Evolutionary conservation across 2,113 vertebrate species (phyloP), one percentile per base, ranked within the genome.

Genomic region (Rallus limicola): DNA sequence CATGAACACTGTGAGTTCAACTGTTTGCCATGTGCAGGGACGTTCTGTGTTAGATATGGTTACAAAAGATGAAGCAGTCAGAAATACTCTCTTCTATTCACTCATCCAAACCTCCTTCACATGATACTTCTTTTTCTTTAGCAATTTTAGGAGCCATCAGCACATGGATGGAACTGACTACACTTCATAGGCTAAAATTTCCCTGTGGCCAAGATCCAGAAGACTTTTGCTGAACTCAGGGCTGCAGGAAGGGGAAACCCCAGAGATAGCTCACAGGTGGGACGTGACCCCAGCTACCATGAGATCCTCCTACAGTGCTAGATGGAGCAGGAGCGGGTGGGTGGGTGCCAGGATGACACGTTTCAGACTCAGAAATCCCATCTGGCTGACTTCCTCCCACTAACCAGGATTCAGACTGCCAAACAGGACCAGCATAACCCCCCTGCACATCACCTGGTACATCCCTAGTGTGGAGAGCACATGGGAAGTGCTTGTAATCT

Each of bases 331-430:
- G 11, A 56, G 76, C 46, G 19, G 50, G 72, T 48, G 84, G 84
- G 69, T 21, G 31, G 85, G 52, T 79, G 79, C 46, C 69, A 84
- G 69, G 29, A 46, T 92, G 88, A 94, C 65, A 91, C 78, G 70
- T 5, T 65, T 53, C 82, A 75, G 85, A 44, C 74, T 84, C 85
- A 92, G 78, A 75, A 79, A 58, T 67, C 11, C 92, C 91, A 93
- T 75, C 88, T 92, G 91, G 6, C 52, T 50, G 36, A 33, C 58
- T 84, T 48, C 74, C 78, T 94, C 74, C 85, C 85, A 46, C 91
- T 20, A 33, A 1, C 40, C 16, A 64, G 60, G 21, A 44, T 19
- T 20, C 64, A 67, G 44, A 38, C 52, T 34, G 67, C 80, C 42
- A 44, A 60, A 16, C 5, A 12, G 63, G 31, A 19, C 46, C 0